A percentile compares a stretch with the other conserved stretches of the same genome.
Evolutionary conservation across 2,888 invertebrate genomes (phyloP).

Genomic region (Caenorhabditis wallacei): DNA sequence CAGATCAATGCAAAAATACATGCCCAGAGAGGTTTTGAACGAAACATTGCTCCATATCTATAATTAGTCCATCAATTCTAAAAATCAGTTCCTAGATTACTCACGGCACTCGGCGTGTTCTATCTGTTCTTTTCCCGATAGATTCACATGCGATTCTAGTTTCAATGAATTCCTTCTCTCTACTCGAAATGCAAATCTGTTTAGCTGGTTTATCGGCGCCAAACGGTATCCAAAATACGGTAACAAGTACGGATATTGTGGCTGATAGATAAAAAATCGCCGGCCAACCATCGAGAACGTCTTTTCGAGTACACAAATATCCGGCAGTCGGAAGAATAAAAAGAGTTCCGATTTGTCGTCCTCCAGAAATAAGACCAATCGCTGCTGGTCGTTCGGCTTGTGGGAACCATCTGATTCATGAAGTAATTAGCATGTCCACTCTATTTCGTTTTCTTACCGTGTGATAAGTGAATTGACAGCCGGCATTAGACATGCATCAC

Average conservation of each 20-base stretch:
- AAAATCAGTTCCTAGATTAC: neutral
- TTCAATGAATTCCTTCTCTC: conserved; percentile 80
- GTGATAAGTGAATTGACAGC: conserved; percentile 81
- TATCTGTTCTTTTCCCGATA: conserved; percentile 80
- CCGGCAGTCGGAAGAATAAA: conserved; percentile 82
- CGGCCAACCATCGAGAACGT: conserved; percentile 81
- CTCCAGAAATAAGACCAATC: conserved; percentile 81
- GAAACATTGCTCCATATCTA: conserved; percentile 74
- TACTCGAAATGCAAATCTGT: conserved; percentile 80
- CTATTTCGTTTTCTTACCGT: conserved; percentile 46
- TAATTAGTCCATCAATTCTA: neutral
- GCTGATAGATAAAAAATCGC: conserved; percentile 81
- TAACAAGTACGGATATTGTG: conserved; percentile 76
- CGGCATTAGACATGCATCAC: conserved; percentile 81
- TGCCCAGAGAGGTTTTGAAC: conserved; percentile 79
- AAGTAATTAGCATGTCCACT: conserved; percentile 3
- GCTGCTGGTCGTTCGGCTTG: conserved; percentile 81
- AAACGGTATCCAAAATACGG: conserved; percentile 81
- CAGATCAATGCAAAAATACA: conserved; percentile 79
- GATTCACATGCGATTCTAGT: conserved; percentile 82
- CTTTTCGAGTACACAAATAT: conserved; percentile 80
- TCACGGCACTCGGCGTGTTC: conserved; percentile 77
- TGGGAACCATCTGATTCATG: conserved; percentile 76
- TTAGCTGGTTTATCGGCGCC: conserved; percentile 82
- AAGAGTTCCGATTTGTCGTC: conserved; percentile 81